Conservation (phyloP, 2,888 invertebrate genomes). For the Ormyrus pomaceus region DNA sequence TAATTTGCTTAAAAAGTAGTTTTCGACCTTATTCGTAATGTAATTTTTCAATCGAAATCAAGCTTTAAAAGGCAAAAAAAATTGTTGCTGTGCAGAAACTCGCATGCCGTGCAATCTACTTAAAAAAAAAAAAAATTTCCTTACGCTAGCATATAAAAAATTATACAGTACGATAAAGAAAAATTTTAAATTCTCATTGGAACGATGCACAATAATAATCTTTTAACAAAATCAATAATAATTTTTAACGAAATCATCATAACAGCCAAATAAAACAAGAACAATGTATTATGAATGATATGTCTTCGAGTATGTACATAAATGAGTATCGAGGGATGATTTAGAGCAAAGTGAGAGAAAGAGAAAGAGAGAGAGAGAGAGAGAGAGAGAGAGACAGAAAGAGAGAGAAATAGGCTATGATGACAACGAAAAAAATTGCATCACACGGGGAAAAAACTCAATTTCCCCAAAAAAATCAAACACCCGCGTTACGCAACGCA, state of each 20-base stretch:
- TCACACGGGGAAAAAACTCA: slow-evolving; percentile 62
- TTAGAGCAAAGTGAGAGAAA: slow-evolving; percentile 13
- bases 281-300: slow-evolving; percentile 27
- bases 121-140: slow-evolving; percentile 9
- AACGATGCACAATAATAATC: background rate
- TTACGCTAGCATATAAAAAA: background rate
- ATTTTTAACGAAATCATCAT: slow-evolving; percentile 5
- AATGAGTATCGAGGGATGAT: slow-evolving; percentile 51
- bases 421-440: slow-evolving; percentile 40
- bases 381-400: background rate
- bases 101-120: slow-evolving; percentile 27
- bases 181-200: background rate
- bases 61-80: slow-evolving; percentile 16
- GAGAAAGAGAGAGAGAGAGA: slow-evolving; percentile 21
- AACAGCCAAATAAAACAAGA: slow-evolving; percentile 29
- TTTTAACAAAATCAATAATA: slow-evolving; percentile 8
- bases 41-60: slow-evolving; percentile 9
- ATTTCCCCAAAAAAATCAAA: slow-evolving; percentile 65
- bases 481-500: slow-evolving; percentile 22
- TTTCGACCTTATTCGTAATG: background rate
- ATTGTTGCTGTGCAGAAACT: slow-evolving; percentile 14
- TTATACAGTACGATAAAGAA: background rate
- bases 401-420: background rate
- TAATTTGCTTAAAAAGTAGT: background rate
- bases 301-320: slow-evolving; percentile 45